These are phyloP conservation scores for Fragum fragum DNA, from an alignment of 2,888 invertebrate species.

Conservation along the genomic window DNA sequence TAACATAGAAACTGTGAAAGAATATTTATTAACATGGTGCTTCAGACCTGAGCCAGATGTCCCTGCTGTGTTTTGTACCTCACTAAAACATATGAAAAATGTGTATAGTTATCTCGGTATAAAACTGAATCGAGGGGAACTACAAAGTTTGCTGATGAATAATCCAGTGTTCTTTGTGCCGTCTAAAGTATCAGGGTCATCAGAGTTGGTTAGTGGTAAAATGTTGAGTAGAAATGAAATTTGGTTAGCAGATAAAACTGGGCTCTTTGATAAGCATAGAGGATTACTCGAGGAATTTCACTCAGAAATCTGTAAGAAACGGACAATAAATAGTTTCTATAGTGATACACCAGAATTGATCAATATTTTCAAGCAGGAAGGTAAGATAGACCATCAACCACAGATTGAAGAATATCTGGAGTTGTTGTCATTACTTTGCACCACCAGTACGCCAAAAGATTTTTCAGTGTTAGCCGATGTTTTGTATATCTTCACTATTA, in stretches of 20 bases:
- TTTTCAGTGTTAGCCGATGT: slow-evolving; percentile 67
- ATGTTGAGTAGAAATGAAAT: slow-evolving; percentile 79
- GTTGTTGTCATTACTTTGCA: slow-evolving; percentile 72
- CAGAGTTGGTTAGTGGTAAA: slow-evolving; percentile 63
- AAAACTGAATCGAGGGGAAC: slow-evolving; percentile 74
- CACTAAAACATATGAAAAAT: slow-evolving; percentile 76
- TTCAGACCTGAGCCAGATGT: slow-evolving; percentile 59
- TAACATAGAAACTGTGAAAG: slow-evolving; percentile 69
- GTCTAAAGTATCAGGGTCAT: not conserved
- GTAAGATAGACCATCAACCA: slow-evolving; percentile 72
- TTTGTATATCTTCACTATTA: slow-evolving; percentile 70
- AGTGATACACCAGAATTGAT: slow-evolving; percentile 40
- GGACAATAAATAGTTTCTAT: slow-evolving; percentile 63
- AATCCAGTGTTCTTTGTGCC: slow-evolving; percentile 83
- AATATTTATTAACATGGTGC: slow-evolving; percentile 78
- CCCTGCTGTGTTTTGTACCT: slow-evolving; percentile 76
- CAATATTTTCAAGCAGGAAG: slow-evolving; percentile 66
- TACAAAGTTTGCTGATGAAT: slow-evolving; percentile 76
- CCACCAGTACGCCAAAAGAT: slow-evolving; percentile 67
- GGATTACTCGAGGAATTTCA: slow-evolving; percentile 72
- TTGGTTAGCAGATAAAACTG: slow-evolving; percentile 82
- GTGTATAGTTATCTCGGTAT: slow-evolving; percentile 81
- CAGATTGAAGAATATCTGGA: slow-evolving; percentile 76
- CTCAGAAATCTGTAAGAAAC: slow-evolving; percentile 71
- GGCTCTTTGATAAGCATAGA: slow-evolving; percentile 77